These are phyloP conservation scores for Apodemus speciosus DNA, from an alignment of 2,113 vertebrate genomes.

Conservation along the genomic window DNA sequence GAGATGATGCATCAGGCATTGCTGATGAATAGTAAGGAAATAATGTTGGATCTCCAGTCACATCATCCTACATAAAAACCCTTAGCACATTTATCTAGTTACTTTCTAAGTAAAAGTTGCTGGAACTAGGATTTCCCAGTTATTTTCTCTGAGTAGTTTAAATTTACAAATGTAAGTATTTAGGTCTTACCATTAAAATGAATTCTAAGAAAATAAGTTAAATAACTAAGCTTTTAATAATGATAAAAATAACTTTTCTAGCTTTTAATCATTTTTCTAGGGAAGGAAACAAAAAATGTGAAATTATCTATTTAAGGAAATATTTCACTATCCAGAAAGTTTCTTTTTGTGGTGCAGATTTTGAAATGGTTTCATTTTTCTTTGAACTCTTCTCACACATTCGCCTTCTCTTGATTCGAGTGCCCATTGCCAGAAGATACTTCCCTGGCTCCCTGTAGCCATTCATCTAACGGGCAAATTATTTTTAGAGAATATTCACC, in stretches of 20 bases:
- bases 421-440: constrained; percentile 73
- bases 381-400: constrained; percentile 69
- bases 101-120: constrained; percentile 45
- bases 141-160: constrained; percentile 37
- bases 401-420: constrained; percentile 66
- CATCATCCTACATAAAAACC: constrained; percentile 8
- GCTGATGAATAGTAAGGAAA: constrained; percentile 41
- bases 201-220: constrained; percentile 27
- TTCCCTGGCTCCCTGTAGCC: constrained; percentile 73
- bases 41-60: background rate
- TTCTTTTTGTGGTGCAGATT: constrained; percentile 54
- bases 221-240: background rate
- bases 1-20: constrained; percentile 9
- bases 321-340: constrained; percentile 65
- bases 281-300: constrained; percentile 20
- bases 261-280: constrained; percentile 34
- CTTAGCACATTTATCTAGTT: constrained; percentile 18
- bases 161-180: constrained; percentile 44
- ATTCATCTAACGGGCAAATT: constrained; percentile 79
- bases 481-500: constrained; percentile 81
- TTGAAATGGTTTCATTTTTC: constrained; percentile 70
- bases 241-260: constrained; percentile 43
- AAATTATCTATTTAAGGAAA: constrained; percentile 56
- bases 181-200: constrained; percentile 41
- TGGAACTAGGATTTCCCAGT: constrained; percentile 30